phyloP scores from a whole-genome alignment of 2,888 invertebrate genomes.

The Noctua janthe region DNA sequence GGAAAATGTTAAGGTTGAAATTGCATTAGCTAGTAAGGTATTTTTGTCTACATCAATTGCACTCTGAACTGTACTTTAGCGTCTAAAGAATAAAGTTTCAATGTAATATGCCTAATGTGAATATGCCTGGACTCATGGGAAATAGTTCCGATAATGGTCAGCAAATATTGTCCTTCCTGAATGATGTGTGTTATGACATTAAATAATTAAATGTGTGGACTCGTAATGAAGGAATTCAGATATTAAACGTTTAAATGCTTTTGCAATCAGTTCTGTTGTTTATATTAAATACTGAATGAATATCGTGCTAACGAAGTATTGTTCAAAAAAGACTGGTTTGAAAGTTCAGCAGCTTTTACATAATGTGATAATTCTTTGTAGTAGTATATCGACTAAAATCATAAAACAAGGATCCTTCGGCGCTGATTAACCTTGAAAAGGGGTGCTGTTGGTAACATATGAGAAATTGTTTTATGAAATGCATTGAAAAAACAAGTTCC shows the following conservation, averaged over 20 bases:
- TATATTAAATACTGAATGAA: slow-evolving; percentile 8
- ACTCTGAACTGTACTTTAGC: neutral
- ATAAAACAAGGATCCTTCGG: neutral
- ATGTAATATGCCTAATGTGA: neutral
- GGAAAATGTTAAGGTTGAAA: slow-evolving; percentile 39
- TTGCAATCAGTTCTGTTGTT: slow-evolving; percentile 18
- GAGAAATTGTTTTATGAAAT: neutral
- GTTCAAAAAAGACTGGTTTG: neutral
- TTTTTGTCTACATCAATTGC: neutral
- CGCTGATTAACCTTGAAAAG: neutral
- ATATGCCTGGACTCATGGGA: slow-evolving; percentile 36
- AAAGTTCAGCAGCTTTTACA: neutral
- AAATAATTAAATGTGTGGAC: slow-evolving; percentile 32
- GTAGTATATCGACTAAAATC: neutral
- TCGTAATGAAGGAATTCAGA: slow-evolving; percentile 28
- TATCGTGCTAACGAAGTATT: slow-evolving; percentile 18
- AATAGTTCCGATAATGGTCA: slow-evolving; percentile 62
- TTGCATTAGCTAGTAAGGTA: slow-evolving; percentile 14
- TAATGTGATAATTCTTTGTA: neutral
- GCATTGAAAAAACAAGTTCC: neutral
- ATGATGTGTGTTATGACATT: slow-evolving; percentile 48
- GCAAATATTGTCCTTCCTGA: slow-evolving; percentile 60
- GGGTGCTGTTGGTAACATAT: neutral
- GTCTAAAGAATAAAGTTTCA: neutral
- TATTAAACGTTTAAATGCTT: slow-evolving; percentile 31